phyloP scores from a whole-genome alignment of 2,797 vertebrate species.

The Limosa lapponica region DNA sequence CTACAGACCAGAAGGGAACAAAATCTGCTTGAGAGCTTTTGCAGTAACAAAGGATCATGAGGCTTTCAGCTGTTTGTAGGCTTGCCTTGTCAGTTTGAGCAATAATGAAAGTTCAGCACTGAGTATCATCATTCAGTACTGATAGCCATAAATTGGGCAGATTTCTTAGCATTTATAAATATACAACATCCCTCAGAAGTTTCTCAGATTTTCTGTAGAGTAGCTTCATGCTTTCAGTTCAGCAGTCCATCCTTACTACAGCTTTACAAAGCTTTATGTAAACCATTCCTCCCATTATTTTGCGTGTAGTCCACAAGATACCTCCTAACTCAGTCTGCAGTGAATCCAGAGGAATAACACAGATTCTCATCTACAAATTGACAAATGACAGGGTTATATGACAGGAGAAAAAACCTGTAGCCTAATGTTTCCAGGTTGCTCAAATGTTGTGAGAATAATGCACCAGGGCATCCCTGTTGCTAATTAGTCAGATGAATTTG shows the following conservation, averaged over 20 bases:
- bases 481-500: background rate
- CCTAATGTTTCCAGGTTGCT: background rate
- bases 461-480: background rate
- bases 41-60: background rate
- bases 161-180: background rate
- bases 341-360: background rate
- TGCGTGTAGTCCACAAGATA: background rate
- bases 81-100: background rate
- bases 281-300: background rate
- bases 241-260: background rate
- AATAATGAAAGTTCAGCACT: background rate
- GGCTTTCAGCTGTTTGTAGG: background rate
- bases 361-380: background rate
- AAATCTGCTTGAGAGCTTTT: background rate
- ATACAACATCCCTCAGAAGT: background rate
- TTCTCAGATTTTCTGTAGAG: background rate
- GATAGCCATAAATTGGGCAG: background rate
- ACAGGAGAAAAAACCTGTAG: background rate
- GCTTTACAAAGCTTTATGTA: fast-evolving
- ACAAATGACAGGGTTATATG: background rate
- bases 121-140: background rate
- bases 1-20: background rate
- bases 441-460: background rate
- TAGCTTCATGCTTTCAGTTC: background rate
- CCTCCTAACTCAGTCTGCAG: background rate